Percentiles rank a stretch among this genome's conserved stretches.
Evolutionary conservation across 2,113 vertebrate species (phyloP).

Genomic region (Salvator merianae): DNA sequence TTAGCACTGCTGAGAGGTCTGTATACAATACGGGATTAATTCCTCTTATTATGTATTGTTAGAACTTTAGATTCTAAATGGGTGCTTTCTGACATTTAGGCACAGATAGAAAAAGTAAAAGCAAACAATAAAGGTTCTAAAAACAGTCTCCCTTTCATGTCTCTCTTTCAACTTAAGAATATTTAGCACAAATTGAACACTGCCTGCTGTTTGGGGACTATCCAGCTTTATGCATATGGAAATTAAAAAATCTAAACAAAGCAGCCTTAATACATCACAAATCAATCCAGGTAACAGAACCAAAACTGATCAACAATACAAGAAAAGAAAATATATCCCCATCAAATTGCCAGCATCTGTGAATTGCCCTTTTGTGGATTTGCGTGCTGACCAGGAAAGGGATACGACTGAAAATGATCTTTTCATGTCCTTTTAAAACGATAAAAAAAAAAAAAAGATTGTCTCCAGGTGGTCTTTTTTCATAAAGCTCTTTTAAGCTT

Average conservation of each 20-base stretch:
- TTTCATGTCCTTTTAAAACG: conserved; percentile 65
- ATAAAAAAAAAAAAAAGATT: conserved; percentile 65
- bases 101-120: conserved; percentile 53
- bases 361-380: conserved; percentile 64
- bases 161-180: conserved; percentile 61
- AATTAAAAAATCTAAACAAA: conserved; percentile 57
- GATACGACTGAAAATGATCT: conserved; percentile 59
- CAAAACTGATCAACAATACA: conserved; percentile 50
- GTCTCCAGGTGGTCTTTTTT: conserved; percentile 65
- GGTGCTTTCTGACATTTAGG: conserved; percentile 60
- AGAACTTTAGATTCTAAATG: conserved; percentile 61
- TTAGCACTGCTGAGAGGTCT: conserved; percentile 58
- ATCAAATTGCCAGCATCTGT: conserved; percentile 43
- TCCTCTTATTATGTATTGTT: conserved; percentile 43
- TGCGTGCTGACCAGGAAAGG: conserved; percentile 61
- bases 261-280: conserved; percentile 46
- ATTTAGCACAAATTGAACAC: conserved; percentile 61
- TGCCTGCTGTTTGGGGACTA: conserved; percentile 64
- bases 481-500: conserved; percentile 72
- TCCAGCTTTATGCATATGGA: conserved; percentile 47
- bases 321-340: conserved; percentile 57
- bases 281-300: conserved; percentile 49
- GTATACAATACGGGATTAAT: conserved; percentile 51
- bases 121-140: conserved; percentile 67
- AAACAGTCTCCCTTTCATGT: conserved; percentile 56